Percentiles rank a stretch among this genome's conserved stretches.
phyloP scores from a whole-genome alignment of 2,113 vertebrate species.

The Oxyura jamaicensis region DNA sequence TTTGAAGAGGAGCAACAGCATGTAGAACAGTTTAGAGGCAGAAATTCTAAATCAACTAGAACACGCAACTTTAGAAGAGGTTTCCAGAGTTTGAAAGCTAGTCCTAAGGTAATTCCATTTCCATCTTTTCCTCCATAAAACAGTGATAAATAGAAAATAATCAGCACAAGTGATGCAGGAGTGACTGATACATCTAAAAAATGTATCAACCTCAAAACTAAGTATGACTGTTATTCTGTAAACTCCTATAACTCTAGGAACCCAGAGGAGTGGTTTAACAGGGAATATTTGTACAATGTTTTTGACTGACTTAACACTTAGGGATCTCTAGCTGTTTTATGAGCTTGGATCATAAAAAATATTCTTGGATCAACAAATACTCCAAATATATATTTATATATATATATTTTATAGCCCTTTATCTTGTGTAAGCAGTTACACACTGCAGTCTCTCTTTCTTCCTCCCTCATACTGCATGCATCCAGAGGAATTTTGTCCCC shows the following conservation, averaged over 20 bases:
- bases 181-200: neutral
- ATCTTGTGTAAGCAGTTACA: neutral
- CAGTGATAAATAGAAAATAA: neutral
- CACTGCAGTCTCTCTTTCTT: neutral
- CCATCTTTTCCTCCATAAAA: neutral
- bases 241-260: neutral
- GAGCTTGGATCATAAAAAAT: neutral
- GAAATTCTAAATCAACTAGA: neutral
- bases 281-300: neutral
- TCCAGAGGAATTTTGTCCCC: neutral
- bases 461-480: neutral
- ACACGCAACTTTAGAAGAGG: neutral
- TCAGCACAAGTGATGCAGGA: neutral
- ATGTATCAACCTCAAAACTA: neutral
- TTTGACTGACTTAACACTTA: neutral
- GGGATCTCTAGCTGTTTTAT: neutral
- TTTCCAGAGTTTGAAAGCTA: neutral
- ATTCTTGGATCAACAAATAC: neutral
- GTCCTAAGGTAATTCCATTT: neutral
- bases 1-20: neutral
- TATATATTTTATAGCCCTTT: neutral
- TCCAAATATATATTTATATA: neutral
- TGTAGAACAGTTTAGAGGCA: neutral
- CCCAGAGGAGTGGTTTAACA: neutral
- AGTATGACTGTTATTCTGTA: neutral